Percentiles rank a stretch among this genome's conserved stretches.
Evolutionary conservation across 2,113 vertebrate species (phyloP).

Genomic region (Ctenomys sociabilis): DNA sequence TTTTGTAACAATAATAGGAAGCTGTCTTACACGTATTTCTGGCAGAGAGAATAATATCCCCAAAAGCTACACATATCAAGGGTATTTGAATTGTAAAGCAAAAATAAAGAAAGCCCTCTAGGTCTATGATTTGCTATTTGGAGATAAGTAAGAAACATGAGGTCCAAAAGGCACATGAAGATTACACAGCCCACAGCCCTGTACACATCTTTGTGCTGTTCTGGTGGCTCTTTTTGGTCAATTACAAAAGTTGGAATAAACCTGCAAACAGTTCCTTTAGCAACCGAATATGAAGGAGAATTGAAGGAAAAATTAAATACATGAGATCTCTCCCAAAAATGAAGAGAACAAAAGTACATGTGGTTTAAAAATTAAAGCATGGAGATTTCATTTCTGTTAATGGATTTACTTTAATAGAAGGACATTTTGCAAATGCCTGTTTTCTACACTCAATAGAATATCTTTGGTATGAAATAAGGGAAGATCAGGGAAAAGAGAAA

Average conservation of each 20-base stretch:
- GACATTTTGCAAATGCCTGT: background rate
- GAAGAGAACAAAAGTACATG: background rate
- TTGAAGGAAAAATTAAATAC: background rate
- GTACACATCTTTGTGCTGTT: background rate
- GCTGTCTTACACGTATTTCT: background rate
- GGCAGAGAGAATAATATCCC: background rate
- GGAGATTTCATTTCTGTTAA: background rate
- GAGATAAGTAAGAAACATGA: background rate
- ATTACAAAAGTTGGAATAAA: background rate
- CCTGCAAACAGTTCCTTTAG: background rate
- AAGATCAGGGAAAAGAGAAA: background rate
- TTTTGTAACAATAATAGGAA: background rate
- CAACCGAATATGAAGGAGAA: background rate
- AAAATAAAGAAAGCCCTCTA: background rate
- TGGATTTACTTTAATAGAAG: background rate
- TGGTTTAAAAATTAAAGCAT: background rate
- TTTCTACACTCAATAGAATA: background rate
- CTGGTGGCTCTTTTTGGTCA: background rate
- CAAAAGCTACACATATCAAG: background rate
- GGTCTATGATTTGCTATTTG: background rate
- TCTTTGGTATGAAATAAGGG: background rate
- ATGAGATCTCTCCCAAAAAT: background rate
- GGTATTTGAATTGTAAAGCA: background rate
- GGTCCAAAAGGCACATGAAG: background rate
- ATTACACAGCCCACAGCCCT: background rate